These are phyloP conservation scores for Ceuthmochares aereus DNA, from an alignment of 2,113 vertebrate genomes.

Conservation along the genomic window DNA sequence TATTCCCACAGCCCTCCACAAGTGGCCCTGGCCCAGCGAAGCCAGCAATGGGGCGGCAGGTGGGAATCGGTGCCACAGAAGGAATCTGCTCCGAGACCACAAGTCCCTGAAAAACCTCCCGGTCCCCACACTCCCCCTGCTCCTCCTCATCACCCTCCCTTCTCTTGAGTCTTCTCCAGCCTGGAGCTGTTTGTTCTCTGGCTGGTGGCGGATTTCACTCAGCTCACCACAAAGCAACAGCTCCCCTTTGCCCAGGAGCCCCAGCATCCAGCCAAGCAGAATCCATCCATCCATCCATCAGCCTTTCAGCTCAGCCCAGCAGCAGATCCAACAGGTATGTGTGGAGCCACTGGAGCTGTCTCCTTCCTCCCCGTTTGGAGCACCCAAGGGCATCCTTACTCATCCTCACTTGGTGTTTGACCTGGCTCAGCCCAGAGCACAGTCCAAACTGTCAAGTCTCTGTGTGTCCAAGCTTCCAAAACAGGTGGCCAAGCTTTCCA, in stretches of 20 bases:
- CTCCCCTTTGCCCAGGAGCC: neutral
- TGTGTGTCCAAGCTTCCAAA: neutral
- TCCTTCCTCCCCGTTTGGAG: neutral
- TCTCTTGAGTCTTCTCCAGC: slow-evolving; percentile 2
- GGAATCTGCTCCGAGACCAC: neutral
- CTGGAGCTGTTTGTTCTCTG: slow-evolving; percentile 41
- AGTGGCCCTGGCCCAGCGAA: neutral
- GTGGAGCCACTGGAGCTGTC: neutral
- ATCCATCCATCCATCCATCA: neutral
- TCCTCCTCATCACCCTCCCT: neutral
- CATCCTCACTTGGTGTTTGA: neutral
- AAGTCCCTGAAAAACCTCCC: neutral
- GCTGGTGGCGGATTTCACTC: neutral
- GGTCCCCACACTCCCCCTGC: neutral
- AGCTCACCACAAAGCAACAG: neutral
- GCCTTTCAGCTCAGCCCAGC: neutral
- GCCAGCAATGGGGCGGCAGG: no score
- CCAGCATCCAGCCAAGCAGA: neutral
- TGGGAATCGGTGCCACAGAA: neutral
- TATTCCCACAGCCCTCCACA: neutral
- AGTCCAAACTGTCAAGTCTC: neutral
- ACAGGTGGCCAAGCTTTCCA: fast-evolving
- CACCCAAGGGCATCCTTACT: neutral
- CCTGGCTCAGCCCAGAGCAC: neutral
- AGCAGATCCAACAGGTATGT: neutral